Conservation (phyloP, 1,140 invertebrate genomes). For the Reticulitermes speratus region DNA sequence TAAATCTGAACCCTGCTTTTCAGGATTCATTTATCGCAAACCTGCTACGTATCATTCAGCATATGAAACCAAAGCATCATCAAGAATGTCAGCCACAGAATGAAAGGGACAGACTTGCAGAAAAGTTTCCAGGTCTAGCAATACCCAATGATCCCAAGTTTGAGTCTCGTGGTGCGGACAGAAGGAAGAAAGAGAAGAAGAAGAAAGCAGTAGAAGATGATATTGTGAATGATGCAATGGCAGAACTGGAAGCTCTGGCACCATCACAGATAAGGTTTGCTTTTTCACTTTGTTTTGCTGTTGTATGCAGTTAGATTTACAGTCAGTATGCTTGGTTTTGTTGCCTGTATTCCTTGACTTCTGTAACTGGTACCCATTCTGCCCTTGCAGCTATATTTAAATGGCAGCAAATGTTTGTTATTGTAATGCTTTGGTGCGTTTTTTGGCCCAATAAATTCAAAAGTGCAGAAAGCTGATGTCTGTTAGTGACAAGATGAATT, state of each 20-base stretch:
- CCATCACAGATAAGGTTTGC: slow-evolving; percentile 50
- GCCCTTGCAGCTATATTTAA: too few species aligned
- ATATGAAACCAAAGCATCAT: slow-evolving; percentile 75
- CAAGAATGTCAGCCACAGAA: slow-evolving; percentile 38
- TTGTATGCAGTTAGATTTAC: too few species aligned
- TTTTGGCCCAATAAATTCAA: too few species aligned
- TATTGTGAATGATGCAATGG: slow-evolving; percentile 80
- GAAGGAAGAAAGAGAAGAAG: slow-evolving; percentile 44
- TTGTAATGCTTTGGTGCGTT: too few species aligned
- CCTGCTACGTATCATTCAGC: slow-evolving; percentile 88
- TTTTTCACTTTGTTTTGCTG: slow-evolving; percentile 27
- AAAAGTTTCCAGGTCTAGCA: slow-evolving; percentile 86
- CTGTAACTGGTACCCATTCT: too few species aligned
- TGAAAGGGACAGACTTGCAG: slow-evolving; percentile 62
- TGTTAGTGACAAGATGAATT: too few species aligned
- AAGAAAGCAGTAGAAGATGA: slow-evolving; percentile 51
- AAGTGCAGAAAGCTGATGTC: too few species aligned
- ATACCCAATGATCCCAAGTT: slow-evolving; percentile 76
- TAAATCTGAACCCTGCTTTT: slow-evolving; percentile 37
- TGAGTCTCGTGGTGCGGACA: slow-evolving; percentile 42
- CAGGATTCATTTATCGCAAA: slow-evolving; percentile 91
- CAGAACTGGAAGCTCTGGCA: slow-evolving; percentile 83
- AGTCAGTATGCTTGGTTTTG: too few species aligned
- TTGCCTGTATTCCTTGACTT: too few species aligned
- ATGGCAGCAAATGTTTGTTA: too few species aligned